Base-by-base conservation (phyloP, 2,888 invertebrate genomes). In the Pandemis cinnamomeana region DNA sequence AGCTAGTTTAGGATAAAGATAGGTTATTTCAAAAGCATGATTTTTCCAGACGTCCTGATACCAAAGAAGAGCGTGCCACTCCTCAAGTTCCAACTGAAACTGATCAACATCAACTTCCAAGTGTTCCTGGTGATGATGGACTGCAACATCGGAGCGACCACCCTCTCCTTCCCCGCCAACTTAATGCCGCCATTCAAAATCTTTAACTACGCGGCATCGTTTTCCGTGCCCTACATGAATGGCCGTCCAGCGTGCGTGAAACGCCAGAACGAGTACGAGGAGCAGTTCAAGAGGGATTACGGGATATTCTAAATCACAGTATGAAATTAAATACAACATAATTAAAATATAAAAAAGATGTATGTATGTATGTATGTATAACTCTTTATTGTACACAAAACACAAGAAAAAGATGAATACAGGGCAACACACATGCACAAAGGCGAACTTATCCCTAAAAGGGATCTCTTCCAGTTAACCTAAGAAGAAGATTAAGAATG, bases 51-150 rank as follows among this genome's bases (percentile, higher is more conserved):
- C 10, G 36, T 67, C n/a, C 0, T 67, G 13, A 41, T n/a, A 8
- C 51, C 48, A 41, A 67, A 53, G 6, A 51, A 67, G 11, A 51
- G 80, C 0, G 86, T 91, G 1, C 87, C 89, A 0, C 82, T 91
- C 0, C 80, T 90, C 5, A 88, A 85, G 66, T 90, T 91, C 75
- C 86, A 87, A 55, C 75, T 93, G 72, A 92, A 91, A 68, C 70
- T 92, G 10, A 15, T 90, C 0, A 73, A 82, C 0, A 78, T 27
- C 5, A 83, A 58, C 6, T 20, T 20, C 0, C 89, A 87, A 0
- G 84, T 83, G 70, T 92, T 82, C 70, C 81, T 93, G 1, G 74
- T 92, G 55, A 81, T 91, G 80, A 80, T 86, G 76, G 91, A 92
- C 75, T 93, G 93, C 67, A 79, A 78, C 41, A 80, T 85, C 0